Percentiles rank a stretch among this genome's conserved stretches.
These are phyloP conservation scores for Pycnomerus fuliginosus DNA, from an alignment of 2,888 invertebrate genomes.

Conservation along the genomic window DNA sequence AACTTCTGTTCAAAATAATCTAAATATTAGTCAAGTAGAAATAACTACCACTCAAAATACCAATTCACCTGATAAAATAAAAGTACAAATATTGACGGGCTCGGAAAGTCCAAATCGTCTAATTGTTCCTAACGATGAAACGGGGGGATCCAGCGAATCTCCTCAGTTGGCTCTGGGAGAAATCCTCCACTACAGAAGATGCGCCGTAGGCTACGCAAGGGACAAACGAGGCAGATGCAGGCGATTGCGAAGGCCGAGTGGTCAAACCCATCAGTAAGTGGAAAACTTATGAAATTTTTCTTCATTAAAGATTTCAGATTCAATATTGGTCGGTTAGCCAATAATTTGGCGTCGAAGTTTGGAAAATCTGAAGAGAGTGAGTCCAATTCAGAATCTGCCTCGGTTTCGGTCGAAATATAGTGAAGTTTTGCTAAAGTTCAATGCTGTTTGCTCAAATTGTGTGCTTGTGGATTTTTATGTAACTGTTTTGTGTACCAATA, in stretches of 20 bases:
- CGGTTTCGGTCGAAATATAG: too few species aligned
- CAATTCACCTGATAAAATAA: constrained; percentile 37
- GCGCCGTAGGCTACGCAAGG: constrained; percentile 43
- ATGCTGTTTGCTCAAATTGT: too few species aligned
- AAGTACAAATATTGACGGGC: constrained; percentile 34
- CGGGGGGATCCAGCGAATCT: constrained; percentile 6
- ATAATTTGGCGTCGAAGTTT: too few species aligned
- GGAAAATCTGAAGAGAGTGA: too few species aligned
- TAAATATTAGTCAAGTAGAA: constrained; percentile 3
- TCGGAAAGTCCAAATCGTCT: constrained; percentile 25
- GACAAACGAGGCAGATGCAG: constrained; percentile 51
- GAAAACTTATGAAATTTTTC: too few species aligned
- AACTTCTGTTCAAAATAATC: constrained; percentile 6
- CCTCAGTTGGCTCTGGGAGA: constrained; percentile 32
- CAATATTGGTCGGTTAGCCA: too few species aligned
- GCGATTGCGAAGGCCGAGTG: constrained; percentile 44
- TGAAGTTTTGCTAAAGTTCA: too few species aligned
- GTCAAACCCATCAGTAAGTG: too few species aligned
- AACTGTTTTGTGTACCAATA: too few species aligned
- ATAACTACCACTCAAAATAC: constrained; percentile 4
- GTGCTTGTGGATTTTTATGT: too few species aligned
- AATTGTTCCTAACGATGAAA: constrained; percentile 17
- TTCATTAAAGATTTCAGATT: too few species aligned
- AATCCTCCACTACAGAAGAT: constrained; percentile 38
- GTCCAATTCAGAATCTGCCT: too few species aligned